These are phyloP conservation scores for Forbesichthys papilliferus DNA, from an alignment of 2,113 vertebrate genomes.

Conservation along the genomic window DNA sequence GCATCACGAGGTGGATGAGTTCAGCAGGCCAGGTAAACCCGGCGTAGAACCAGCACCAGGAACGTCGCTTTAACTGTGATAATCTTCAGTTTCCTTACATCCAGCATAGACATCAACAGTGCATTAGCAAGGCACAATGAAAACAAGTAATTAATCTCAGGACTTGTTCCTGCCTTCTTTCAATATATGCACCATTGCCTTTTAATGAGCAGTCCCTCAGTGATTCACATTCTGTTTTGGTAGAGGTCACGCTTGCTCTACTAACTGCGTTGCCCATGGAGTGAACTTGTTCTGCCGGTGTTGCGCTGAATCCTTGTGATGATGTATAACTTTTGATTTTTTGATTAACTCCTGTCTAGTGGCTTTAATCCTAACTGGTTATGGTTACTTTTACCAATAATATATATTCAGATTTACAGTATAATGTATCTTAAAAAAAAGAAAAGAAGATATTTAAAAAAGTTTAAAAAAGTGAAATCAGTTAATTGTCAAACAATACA, in stretches of 20 bases:
- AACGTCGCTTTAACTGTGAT: background rate
- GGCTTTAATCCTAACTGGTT: background rate
- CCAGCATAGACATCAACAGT: slow-evolving; percentile 4
- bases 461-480: too few species aligned
- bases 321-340: slow-evolving; percentile 19
- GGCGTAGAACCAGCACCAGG: background rate
- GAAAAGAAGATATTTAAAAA: too few species aligned
- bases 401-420: too few species aligned
- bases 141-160: slow-evolving; percentile 27
- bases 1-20: slow-evolving; percentile 93
- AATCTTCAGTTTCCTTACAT: too few species aligned
- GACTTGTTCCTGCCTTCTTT: slow-evolving; percentile 5
- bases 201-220: slow-evolving; percentile 36
- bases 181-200: slow-evolving; percentile 25
- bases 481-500: too few species aligned
- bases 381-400: background rate
- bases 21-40: slow-evolving; percentile 84
- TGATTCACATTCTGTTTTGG: slow-evolving; percentile 29
- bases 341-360: slow-evolving; percentile 10
- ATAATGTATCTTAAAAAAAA: too few species aligned
- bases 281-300: slow-evolving; percentile 6
- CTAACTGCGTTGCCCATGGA: slow-evolving; percentile 16
- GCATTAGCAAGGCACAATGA: slow-evolving; percentile 24
- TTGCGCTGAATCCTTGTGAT: slow-evolving; percentile 26
- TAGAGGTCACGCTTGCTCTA: slow-evolving; percentile 33